These are phyloP conservation scores for Zoroaster sp. DNA, from an alignment of 53 echinoderm and acorn worm genomes.

Conservation along the genomic window DNA sequence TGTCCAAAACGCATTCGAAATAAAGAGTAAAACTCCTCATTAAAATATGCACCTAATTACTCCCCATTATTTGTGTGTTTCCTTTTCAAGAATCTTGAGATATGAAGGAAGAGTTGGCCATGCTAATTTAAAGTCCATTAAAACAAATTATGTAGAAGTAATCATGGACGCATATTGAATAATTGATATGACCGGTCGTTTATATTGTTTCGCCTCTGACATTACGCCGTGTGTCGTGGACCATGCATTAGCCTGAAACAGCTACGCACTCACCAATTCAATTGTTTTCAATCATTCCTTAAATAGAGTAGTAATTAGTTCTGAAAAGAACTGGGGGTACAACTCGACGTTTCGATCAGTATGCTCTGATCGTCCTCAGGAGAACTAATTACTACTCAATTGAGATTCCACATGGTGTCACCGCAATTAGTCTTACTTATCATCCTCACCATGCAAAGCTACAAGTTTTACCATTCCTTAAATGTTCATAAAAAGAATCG, in stretches of 20 bases:
- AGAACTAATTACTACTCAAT: too few species aligned
- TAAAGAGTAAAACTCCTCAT: not conserved
- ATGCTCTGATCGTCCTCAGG: too few species aligned
- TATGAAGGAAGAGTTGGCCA: not conserved
- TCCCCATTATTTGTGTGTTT: not conserved
- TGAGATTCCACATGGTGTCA: too few species aligned
- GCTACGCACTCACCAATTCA: not conserved
- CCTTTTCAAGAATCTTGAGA: too few species aligned
- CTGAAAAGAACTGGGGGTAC: too few species aligned
- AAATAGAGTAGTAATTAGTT: too few species aligned
- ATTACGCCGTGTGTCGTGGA: not conserved
- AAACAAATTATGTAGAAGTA: not conserved
- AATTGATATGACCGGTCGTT: not conserved
- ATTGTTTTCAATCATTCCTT: not conserved
- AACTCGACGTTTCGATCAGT: too few species aligned
- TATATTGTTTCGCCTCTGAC: not conserved
- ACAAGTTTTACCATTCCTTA: too few species aligned
- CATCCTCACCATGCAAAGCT: too few species aligned
- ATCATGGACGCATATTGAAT: not conserved
- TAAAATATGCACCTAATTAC: not conserved
- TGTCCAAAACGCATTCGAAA: not conserved
- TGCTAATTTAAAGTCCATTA: slow-evolving; percentile 7
- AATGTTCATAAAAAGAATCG: too few species aligned
- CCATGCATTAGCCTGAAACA: not conserved
- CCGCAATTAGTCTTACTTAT: too few species aligned